These are phyloP conservation scores for Cynaeus angustus DNA, from an alignment of 2,888 invertebrate species.

Conservation along the genomic window DNA sequence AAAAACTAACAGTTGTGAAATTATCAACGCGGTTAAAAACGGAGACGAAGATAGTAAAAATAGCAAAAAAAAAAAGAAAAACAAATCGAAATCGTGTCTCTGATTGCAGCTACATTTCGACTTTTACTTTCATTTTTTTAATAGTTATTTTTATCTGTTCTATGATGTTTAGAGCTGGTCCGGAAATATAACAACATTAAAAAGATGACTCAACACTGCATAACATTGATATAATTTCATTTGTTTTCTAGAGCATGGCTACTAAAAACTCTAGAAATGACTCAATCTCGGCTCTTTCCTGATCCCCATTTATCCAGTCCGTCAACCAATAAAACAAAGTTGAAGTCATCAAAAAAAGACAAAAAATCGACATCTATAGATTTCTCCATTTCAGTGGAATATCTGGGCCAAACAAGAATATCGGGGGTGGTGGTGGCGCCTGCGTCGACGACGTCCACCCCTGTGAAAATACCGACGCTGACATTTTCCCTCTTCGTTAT, in stretches of 20 bases:
- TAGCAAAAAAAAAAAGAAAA: no score
- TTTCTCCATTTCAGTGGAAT: slow-evolving; percentile 41
- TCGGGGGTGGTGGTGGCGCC: slow-evolving; percentile 42
- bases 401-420: slow-evolving; percentile 35
- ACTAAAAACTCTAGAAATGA: no score
- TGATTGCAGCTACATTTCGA: no score
- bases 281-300: no score
- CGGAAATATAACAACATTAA: no score
- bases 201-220: neutral
- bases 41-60: no score
- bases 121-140: no score
- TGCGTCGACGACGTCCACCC: slow-evolving; percentile 36
- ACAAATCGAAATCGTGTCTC: no score
- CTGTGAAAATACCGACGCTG: slow-evolving; percentile 47
- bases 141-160: no score
- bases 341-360: neutral
- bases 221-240: neutral
- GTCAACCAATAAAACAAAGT: neutral
- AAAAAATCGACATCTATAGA: slow-evolving; percentile 29
- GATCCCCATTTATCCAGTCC: no score
- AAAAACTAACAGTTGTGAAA: neutral
- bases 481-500: slow-evolving; percentile 26
- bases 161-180: no score
- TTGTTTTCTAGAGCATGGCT: neutral
- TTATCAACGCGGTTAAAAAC: no score